Percentiles rank a stretch among this genome's conserved stretches.
phyloP scores from a whole-genome alignment of 2,797 vertebrate species.

The Mormyrus proboscirostris region DNA sequence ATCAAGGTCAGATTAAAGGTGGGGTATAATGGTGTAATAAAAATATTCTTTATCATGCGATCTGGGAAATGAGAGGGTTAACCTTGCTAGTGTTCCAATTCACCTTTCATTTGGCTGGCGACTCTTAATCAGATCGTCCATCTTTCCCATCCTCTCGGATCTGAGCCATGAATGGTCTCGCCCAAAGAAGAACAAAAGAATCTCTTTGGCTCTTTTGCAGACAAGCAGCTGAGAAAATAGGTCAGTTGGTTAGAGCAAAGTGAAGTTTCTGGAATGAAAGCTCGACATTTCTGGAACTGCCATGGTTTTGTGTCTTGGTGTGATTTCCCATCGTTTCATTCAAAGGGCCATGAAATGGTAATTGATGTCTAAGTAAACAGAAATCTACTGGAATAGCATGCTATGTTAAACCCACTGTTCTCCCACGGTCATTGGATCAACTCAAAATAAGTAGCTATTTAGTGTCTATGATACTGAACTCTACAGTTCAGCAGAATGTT shows the following conservation, averaged over 20 bases:
- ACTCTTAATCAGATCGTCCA: background rate
- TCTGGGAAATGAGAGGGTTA: background rate
- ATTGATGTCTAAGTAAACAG: conserved; percentile 8
- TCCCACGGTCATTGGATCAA: background rate
- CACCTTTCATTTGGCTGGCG: background rate
- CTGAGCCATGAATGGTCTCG: background rate
- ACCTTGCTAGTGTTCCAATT: background rate
- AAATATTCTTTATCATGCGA: background rate
- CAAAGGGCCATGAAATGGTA: background rate
- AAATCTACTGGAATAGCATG: background rate
- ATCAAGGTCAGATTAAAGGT: conserved; percentile 5
- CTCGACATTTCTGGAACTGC: background rate
- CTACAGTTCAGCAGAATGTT: background rate
- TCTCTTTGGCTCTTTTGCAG: background rate
- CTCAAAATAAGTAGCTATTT: background rate
- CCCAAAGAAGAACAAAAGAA: background rate
- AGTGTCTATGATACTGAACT: background rate
- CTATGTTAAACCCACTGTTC: background rate
- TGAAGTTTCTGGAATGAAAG: background rate
- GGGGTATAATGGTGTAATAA: background rate
- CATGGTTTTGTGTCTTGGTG: background rate
- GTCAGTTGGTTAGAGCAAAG: background rate
- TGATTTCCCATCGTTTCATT: conserved; percentile 1
- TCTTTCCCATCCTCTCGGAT: background rate
- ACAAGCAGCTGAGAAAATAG: conserved; percentile 8